phyloP scores from a whole-genome alignment of 2,113 vertebrate species.

The Pogona vitticeps region DNA sequence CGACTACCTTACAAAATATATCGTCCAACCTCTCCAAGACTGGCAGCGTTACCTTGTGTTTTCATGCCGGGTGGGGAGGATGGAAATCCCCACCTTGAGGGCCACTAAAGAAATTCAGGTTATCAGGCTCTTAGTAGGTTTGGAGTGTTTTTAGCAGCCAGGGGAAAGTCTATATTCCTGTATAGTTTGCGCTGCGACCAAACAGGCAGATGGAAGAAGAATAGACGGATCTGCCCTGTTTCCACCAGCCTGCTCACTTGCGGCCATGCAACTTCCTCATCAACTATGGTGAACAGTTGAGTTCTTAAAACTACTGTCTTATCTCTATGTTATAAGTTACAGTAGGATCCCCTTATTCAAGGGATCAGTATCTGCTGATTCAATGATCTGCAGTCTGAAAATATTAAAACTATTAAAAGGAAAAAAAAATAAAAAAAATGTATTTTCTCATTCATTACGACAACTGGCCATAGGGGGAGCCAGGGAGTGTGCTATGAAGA shows the following conservation, averaged over 20 bases:
- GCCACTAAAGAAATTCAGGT: not conserved
- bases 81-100: too few relatives aligned
- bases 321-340: not conserved
- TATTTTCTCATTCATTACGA: too few relatives aligned
- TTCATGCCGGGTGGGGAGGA: not conserved
- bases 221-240: not conserved
- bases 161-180: not conserved
- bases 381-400: too few relatives aligned
- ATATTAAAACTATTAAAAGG: too few relatives aligned
- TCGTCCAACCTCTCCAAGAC: not conserved
- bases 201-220: not conserved
- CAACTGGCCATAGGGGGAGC: too few relatives aligned
- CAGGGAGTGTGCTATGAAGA: too few relatives aligned
- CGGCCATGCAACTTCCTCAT: not conserved
- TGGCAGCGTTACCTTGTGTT: not conserved
- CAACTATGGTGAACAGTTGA: not conserved
- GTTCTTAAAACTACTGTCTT: not conserved
- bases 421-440: too few relatives aligned
- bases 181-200: not conserved
- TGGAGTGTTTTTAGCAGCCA: too few relatives aligned
- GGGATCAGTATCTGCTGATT: too few relatives aligned
- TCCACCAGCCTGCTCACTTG: not conserved
- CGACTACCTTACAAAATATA: not conserved
- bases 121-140: not conserved
- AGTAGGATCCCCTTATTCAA: too few relatives aligned